Conservation (phyloP, 2,113 vertebrate species). For the Burhinus bistriatus region DNA sequence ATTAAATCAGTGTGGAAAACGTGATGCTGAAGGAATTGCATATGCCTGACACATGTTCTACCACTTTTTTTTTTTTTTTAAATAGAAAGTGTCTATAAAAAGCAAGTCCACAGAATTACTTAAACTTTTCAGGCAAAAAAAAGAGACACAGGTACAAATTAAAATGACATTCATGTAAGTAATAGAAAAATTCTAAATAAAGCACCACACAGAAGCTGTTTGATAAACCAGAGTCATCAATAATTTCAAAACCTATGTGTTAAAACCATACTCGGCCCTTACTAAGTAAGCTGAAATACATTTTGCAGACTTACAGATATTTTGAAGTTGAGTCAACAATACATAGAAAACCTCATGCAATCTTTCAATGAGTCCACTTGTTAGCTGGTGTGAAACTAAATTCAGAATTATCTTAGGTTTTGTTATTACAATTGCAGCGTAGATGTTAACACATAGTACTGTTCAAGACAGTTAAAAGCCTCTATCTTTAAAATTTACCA, state of each 20-base stretch:
- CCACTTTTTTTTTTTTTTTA: background rate
- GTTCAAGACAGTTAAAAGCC: background rate
- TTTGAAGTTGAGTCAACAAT: slow-evolving; percentile 50
- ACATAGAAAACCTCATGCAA: background rate
- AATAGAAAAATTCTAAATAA: background rate
- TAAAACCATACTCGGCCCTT: background rate
- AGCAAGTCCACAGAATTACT: background rate
- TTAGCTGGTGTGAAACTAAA: background rate
- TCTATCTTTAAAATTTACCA: background rate
- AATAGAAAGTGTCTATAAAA: background rate
- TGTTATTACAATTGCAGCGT: background rate
- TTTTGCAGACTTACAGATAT: background rate
- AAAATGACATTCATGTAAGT: background rate
- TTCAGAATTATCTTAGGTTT: background rate
- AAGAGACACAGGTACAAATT: background rate
- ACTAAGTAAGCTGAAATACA: background rate
- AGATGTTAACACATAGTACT: background rate
- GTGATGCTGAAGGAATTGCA: slow-evolving; percentile 52
- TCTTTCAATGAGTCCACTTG: background rate
- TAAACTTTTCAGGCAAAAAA: background rate
- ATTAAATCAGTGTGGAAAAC: slow-evolving; percentile 61
- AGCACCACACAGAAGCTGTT: background rate
- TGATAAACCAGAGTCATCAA: background rate
- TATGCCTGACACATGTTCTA: slow-evolving; percentile 45
- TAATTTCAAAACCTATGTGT: background rate